phyloP scores from a whole-genome alignment of 2,888 invertebrate genomes.

The Drosophila kuntzei region DNA sequence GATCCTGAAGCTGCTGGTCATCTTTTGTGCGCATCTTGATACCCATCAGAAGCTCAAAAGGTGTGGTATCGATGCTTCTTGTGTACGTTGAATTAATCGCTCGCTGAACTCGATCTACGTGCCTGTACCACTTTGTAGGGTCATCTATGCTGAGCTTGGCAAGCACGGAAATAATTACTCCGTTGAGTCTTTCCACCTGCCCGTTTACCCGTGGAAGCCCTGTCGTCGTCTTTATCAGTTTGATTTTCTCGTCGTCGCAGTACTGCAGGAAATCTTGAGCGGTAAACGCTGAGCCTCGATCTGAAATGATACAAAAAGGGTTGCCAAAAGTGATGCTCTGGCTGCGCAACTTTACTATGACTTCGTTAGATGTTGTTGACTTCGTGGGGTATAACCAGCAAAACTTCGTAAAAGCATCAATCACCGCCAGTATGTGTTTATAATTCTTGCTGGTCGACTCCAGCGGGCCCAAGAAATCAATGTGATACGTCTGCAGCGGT shows the following conservation, averaged over 20 bases:
- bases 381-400: conserved; percentile 74
- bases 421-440: conserved; percentile 73
- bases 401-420: conserved; percentile 83
- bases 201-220: conserved; percentile 81
- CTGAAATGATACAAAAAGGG: conserved; percentile 68
- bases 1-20: background rate
- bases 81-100: conserved; percentile 12
- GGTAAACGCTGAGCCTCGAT: conserved; percentile 76
- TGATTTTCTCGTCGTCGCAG: conserved; percentile 76
- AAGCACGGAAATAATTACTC: conserved; percentile 16
- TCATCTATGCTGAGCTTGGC: conserved; percentile 9
- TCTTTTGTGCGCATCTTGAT: conserved; percentile 17
- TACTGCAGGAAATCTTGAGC: conserved; percentile 51
- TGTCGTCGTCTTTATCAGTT: conserved; percentile 42
- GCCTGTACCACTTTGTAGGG: conserved; percentile 19
- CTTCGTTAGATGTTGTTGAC: background rate
- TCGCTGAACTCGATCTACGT: conserved; percentile 3
- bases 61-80: conserved; percentile 20
- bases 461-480: conserved; percentile 82
- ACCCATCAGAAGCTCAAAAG: conserved; percentile 14
- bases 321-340: background rate
- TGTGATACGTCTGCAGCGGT: too few relatives aligned
- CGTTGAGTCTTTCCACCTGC: conserved; percentile 77
- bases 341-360: background rate
- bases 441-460: conserved; percentile 56